Base-by-base conservation (phyloP, 2,888 invertebrate genomes). In the Vesta saturnalis region DNA sequence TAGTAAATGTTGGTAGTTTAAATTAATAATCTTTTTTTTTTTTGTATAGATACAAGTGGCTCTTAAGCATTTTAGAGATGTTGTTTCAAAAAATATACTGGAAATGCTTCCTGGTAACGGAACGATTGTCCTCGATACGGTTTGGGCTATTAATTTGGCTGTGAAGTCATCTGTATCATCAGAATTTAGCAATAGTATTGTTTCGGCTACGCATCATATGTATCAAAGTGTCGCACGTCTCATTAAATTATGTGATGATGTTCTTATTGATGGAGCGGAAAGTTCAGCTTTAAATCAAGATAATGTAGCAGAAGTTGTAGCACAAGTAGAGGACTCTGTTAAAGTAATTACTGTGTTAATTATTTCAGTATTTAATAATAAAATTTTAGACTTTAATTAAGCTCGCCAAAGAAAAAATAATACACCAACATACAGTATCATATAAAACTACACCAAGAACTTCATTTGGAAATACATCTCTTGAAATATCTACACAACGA, bases 51-150 rank as follows among this genome's bases (percentile, higher is more conserved):
- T 93, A 66, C 89, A 91, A 80, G 88, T 91, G 79, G 91, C 93
- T 54, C 86, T 97, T 74, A 92, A 92, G 81, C 96, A 96, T 86
- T 95, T 97, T 84, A 91, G 94, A 78, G 96, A 96, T 86, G 96
- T 96, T 71, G 94, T 97, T 75, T 90, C 92, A 70, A 96, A 95
- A 85, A 91, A 94, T 84, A 96, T 94, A 84, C 87, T 95, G 79
- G 95, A 96, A 86, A 95, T 97, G 89, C 86, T 97, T 77, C 95
- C 96, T 1, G 96, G 95, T 72, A 95, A 96, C 84, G 96, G 96
- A 72, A 96, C 96, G 58, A 93, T 97, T 78, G 94, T 97, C 72
- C 88, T 97, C 82, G 97, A 97, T 84, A 94, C 94, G 64, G 94
- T 97, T 75, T 94, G 95, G 81, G 91, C 92, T 81, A 94, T 95